A percentile compares a stretch with the other conserved stretches of the same genome.
Evolutionary conservation across 2,888 invertebrate genomes (phyloP).

Genomic region (Cephus spinipes): DNA sequence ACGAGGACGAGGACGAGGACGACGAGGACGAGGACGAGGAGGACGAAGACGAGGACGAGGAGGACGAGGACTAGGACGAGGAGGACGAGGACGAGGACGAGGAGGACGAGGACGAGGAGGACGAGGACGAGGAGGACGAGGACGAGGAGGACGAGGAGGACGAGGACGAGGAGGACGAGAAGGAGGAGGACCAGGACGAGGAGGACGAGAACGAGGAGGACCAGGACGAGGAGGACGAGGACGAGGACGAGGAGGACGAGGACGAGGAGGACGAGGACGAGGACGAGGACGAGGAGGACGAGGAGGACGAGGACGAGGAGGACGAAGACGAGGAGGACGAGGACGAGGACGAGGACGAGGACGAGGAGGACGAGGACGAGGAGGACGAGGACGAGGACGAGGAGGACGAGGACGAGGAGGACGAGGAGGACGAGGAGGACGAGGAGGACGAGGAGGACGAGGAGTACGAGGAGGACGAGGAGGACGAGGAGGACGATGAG

Average conservation of each 20-base stretch:
- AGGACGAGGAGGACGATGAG: too few relatives aligned
- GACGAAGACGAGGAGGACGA: too few relatives aligned
- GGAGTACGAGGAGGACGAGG: too few relatives aligned
- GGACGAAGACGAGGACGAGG: too few relatives aligned
- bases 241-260: not conserved
- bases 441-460: not conserved
- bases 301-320: not conserved
- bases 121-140: not conserved
- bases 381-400: not conserved
- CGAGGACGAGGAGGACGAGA: not conserved
- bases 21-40: not conserved
- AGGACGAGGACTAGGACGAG: too few relatives aligned
- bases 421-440: not conserved
- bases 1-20: not conserved
- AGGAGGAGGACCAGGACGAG: not conserved
- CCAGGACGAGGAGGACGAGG: not conserved
- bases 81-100: slow-evolving; percentile 1
- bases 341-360: not conserved
- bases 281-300: slow-evolving; percentile 2
- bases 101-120: not conserved
- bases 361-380: not conserved
- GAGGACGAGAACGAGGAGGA: too few relatives aligned
- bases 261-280: not conserved
- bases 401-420: not conserved
- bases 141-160: not conserved